Evolutionary conservation across 2,797 vertebrate genomes (phyloP), one percentile per base, ranked within the genome.

Genomic region (Tragelaphus eurycerus): DNA sequence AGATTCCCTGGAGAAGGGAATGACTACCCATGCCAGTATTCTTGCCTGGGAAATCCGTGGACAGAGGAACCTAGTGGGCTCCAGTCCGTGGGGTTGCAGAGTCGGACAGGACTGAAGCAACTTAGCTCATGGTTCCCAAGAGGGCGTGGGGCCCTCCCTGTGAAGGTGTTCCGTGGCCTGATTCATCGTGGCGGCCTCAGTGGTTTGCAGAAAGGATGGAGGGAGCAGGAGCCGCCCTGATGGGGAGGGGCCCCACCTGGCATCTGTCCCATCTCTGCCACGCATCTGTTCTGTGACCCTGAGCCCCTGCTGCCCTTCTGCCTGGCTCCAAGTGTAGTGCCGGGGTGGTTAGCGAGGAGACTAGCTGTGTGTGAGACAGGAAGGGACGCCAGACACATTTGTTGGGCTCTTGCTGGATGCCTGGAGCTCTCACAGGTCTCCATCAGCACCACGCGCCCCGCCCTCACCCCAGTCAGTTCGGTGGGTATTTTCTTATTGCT

Each of bases 381-480:
- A 71, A 86, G n/a, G 64, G 21, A 15, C 6, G 0, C 17, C 43
- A 17, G 4, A 17, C 2, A 7, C 16, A n/a, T 54, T 14, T 54
- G 5, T 6, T 9, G 71, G 54, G 64, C 43, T 74, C 48, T 21
- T 55, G 60, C 59, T 48, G 54, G 29, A 43, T 17, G 16, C 23
- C 48, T 12, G 48, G 86, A 57, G 16, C 43, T 0, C 14, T 78
- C 43, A 43, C 11, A 2, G 0, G 17, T 11, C 19, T 9, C n/a
- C 3, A 0, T 11, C 9, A 7, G 17, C 38, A 17, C 25, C 64
- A 12, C 0, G 3, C 1, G 21, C 67, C 6, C 21, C 3, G 0
- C 43, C 60, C 84, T 19, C 67, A 38, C 29, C 0, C 27, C 10
- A n/a, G 74, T 59, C 60, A 19, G 12, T 17, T 48, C 3, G 43